Base-by-base conservation (phyloP, 2,888 invertebrate genomes). In the Bursaphelenchus okinawaensis region DNA sequence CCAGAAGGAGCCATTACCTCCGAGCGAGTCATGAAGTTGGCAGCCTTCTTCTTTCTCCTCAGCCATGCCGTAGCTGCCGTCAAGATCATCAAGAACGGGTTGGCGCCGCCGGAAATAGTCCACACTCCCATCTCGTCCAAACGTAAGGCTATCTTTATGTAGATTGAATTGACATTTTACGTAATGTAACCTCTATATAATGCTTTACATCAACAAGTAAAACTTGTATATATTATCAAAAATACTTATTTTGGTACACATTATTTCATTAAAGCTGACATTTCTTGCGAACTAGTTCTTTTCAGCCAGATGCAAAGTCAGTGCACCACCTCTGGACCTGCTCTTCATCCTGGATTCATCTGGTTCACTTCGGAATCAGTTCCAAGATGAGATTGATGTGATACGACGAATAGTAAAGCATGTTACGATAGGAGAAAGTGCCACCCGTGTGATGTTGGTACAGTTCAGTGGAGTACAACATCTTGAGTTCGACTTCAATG, bases 381-480 rank as follows among this genome's bases (percentile, higher is more conserved):
- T 79, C 63, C 69, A 79, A 71, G 81, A 81, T 55, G 80, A 79
- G 63, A 68, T 79, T 29, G 74, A 79, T 56, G 76, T 81, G 26
- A 79, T 81, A 60, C 66, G 77, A n/a, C 63, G 78, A 26, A 74
- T 81, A 51, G 70, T 80, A 19, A 66, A 72, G 16, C 75, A 77
- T 62, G 80, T 81, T 20, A 77, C 80, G n/a, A 76, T 81, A 50
- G 77, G 77, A 7, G 70, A 69, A 20, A 68, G 69, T 16, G 80
- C 79, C 12, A 81, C 81, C 0, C 65, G 81, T 19, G 79, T 81
- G 24, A 77, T 78, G 74, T 67, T 81, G 7, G 74, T 81, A 9
- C 81, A 81, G 66, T 81, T 80, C 74, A 76, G 76, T 70, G 80
- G 80, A n/a, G 77, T 78, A 9, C 78, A 79, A 63, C 80, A 79